phyloP scores from a whole-genome alignment of 92 coral and sea anemone genomes.

The Paramuricea clavata region DNA sequence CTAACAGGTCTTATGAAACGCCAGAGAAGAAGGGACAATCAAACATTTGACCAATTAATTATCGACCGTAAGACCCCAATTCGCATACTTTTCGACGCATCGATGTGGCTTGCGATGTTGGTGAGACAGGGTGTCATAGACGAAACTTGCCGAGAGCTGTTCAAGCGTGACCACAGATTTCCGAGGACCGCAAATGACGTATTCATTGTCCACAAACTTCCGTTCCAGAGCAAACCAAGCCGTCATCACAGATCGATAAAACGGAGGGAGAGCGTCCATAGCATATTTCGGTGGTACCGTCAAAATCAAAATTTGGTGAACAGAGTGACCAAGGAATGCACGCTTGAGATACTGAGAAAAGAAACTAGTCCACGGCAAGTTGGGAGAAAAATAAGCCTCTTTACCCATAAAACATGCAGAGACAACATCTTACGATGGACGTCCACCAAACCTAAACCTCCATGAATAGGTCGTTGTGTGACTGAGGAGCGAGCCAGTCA shows the following conservation, averaged over 20 bases:
- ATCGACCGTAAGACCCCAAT: background rate
- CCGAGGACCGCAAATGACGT: background rate
- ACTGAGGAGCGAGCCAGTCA: background rate
- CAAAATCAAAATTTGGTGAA: background rate
- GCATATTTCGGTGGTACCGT: background rate
- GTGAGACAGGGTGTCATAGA: no score
- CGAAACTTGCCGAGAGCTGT: background rate
- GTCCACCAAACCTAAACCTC: conserved; percentile 9
- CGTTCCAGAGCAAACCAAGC: background rate
- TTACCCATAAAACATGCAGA: conserved; percentile 37
- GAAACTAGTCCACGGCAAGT: no score
- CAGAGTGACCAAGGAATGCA: background rate
- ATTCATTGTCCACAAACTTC: background rate
- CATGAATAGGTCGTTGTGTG: background rate
- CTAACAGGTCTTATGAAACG: conserved; percentile 8
- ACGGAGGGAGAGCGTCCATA: background rate
- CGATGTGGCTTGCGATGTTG: no score
- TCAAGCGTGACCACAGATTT: background rate
- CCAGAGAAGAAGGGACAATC: no score
- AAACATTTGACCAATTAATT: no score
- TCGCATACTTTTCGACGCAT: background rate
- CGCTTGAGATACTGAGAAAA: background rate
- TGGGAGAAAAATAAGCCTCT: no score
- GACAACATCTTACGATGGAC: background rate
- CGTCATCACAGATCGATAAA: background rate